Evolutionary conservation across 1,140 invertebrate genomes (phyloP).

Genomic region (Doryteuthis pealeii): DNA sequence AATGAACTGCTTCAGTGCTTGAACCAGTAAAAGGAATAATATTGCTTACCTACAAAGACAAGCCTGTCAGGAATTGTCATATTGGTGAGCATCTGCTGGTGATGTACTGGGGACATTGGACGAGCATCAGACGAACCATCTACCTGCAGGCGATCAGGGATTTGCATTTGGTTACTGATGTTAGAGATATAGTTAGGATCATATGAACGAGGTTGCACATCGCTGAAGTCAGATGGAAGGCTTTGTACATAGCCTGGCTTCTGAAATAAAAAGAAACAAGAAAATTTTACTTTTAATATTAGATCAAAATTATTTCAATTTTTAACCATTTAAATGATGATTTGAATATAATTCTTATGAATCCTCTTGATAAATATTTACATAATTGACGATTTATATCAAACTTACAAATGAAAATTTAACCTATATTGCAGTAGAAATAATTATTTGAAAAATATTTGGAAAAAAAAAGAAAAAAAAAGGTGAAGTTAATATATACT

Average conservation of each 20-base stretch:
- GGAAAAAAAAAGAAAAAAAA: no score
- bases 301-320: no score
- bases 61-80: constrained; percentile 44
- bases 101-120: neutral
- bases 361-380: no score
- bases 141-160: constrained; percentile 31
- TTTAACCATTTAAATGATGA: no score
- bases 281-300: neutral
- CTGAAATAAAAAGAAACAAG: constrained; percentile 12
- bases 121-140: neutral
- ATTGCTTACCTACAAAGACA: constrained; percentile 33
- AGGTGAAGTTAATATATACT: no score
- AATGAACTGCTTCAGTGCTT: no score
- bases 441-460: no score
- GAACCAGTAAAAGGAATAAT: no score
- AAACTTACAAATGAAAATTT: no score
- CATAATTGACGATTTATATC: no score
- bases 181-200: constrained; percentile 45
- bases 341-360: no score
- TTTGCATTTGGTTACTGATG: constrained; percentile 50
- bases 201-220: constrained; percentile 42
- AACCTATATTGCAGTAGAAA: no score
- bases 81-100: constrained; percentile 6
- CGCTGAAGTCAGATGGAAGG: constrained; percentile 49
- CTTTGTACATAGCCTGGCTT: constrained; percentile 32